These are phyloP conservation scores for Himalopsyche anomala DNA, from an alignment of 2,888 invertebrate species.

Conservation along the genomic window DNA sequence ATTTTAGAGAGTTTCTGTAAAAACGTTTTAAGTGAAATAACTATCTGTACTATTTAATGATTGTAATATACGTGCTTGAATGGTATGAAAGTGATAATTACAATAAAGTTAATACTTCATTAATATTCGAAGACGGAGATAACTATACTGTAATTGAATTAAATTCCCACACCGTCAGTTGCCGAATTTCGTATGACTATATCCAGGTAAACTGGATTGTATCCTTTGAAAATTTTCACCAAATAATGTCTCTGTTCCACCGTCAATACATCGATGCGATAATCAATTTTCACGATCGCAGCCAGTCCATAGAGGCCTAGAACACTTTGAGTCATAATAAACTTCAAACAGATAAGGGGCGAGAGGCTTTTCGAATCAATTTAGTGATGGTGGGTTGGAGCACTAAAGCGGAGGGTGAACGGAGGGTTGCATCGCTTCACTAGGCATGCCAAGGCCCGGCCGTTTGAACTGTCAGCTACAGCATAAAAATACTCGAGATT, in stretches of 20 bases:
- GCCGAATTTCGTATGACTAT: too few species aligned
- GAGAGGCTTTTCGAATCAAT: slow-evolving; percentile 17
- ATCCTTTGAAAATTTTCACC: too few species aligned
- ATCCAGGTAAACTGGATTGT: too few species aligned
- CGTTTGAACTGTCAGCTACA: slow-evolving; percentile 11
- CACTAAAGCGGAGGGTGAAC: not conserved
- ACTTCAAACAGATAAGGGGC: slow-evolving; percentile 16
- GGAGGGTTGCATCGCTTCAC: not conserved
- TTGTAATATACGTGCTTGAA: too few species aligned
- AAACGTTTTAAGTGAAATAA: too few species aligned
- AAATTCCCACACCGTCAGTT: too few species aligned
- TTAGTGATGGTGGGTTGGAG: slow-evolving; percentile 11
- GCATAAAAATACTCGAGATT: not conserved
- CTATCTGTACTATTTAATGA: too few species aligned
- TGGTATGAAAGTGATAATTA: too few species aligned
- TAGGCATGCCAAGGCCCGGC: not conserved
- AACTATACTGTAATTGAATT: too few species aligned
- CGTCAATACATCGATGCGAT: not conserved
- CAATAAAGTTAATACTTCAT: too few species aligned
- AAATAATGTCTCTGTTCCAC: not conserved
- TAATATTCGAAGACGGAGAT: too few species aligned
- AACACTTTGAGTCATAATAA: slow-evolving; percentile 1
- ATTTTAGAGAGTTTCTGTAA: too few species aligned
- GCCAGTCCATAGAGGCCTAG: not conserved
- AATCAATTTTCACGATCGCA: not conserved